Conservation (phyloP, 2,888 invertebrate species). For the Invenusta paracnida region DNA sequence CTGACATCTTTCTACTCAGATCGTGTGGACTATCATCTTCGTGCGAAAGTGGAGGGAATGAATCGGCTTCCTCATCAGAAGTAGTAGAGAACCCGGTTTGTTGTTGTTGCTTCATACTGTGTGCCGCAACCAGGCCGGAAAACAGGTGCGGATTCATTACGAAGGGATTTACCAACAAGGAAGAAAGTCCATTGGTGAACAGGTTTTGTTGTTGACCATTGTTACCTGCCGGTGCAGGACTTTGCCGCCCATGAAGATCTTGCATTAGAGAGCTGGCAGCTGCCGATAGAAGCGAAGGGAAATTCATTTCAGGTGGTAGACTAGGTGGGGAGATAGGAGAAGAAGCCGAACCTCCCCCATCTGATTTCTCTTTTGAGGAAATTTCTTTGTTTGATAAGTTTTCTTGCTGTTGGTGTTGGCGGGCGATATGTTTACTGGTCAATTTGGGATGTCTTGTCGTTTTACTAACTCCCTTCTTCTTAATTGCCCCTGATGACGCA, state of each 20-base stretch:
- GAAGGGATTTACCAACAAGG: background rate
- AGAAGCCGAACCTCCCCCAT: background rate
- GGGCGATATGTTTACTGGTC: background rate
- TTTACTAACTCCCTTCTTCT: background rate
- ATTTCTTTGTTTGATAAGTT: background rate
- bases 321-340: background rate
- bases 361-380: background rate
- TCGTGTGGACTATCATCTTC: background rate
- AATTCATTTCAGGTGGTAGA: background rate
- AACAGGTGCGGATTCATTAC: background rate
- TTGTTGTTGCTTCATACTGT: background rate
- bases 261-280: background rate
- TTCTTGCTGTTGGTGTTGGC: background rate
- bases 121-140: background rate
- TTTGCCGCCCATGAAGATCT: background rate
- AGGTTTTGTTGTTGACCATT: background rate
- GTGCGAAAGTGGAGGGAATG: background rate
- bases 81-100: background rate
- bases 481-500: no score
- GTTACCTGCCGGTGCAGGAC: background rate
- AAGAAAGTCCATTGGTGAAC: no score
- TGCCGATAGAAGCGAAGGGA: background rate
- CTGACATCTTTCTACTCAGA: background rate
- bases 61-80: background rate
- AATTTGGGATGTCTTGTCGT: background rate